phyloP scores from a whole-genome alignment of 1,140 invertebrate genomes.

The Drosophila nigromelanica region DNA sequence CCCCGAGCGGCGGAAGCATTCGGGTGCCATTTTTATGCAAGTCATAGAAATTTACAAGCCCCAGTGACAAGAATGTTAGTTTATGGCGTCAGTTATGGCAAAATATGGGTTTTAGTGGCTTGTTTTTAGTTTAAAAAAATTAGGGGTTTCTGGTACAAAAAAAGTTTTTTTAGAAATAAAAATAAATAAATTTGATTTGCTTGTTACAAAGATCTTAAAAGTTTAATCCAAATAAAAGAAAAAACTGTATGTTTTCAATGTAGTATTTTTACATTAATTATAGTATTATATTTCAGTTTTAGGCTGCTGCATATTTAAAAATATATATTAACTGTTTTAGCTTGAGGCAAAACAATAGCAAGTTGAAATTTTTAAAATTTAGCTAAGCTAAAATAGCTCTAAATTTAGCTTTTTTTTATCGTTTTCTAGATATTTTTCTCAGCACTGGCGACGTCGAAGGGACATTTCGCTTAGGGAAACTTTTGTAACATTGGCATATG shows the following conservation, averaged over 20 bases:
- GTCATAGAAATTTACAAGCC: slow-evolving; percentile 81
- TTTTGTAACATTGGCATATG: slow-evolving; percentile 77
- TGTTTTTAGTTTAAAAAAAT: neutral
- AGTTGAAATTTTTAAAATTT: too few relatives aligned
- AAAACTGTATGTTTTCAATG: too few relatives aligned
- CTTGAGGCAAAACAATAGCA: too few relatives aligned
- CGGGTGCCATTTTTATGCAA: slow-evolving; percentile 77
- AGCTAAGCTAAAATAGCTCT: neutral
- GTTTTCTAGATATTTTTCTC: slow-evolving; percentile 2
- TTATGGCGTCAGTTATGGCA: slow-evolving; percentile 48
- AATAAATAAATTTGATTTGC: too few relatives aligned
- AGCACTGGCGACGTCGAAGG: slow-evolving; percentile 34
- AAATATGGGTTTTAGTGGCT: slow-evolving; percentile 19
- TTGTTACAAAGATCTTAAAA: too few relatives aligned
- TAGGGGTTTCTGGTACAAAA: too few relatives aligned
- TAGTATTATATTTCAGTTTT: too few relatives aligned
- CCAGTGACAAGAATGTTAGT: slow-evolving; percentile 77
- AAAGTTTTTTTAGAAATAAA: neutral
- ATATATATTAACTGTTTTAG: too few relatives aligned
- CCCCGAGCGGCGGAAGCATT: slow-evolving; percentile 71
- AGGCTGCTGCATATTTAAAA: too few relatives aligned
- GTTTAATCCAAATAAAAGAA: too few relatives aligned
- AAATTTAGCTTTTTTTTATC: neutral
- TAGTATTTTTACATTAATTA: too few relatives aligned
- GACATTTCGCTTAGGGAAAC: slow-evolving; percentile 61